Percentiles rank a stretch among this genome's conserved stretches.
Conservation (phyloP, 1,140 invertebrate genomes). For the Kradibia gibbosae region DNA sequence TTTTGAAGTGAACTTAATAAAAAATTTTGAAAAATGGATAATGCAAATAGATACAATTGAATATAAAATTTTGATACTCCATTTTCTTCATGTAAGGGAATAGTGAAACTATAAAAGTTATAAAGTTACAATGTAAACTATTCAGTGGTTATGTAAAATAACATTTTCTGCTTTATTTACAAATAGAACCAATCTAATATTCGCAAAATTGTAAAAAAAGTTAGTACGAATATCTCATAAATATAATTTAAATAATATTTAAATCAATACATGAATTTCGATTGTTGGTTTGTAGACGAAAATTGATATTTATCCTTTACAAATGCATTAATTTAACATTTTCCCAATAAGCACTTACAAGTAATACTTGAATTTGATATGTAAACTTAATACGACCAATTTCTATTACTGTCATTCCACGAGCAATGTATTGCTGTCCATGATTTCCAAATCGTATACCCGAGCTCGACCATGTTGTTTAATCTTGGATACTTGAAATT, state of each 20-base stretch:
- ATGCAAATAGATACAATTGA: no score
- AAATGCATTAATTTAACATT: no score
- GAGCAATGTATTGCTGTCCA: neutral
- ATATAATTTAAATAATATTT: no score
- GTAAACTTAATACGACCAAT: constrained; percentile 50
- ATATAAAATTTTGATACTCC: no score
- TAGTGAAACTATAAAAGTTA: neutral
- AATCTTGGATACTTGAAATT: constrained; percentile 47
- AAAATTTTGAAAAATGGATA: no score
- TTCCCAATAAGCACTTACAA: neutral
- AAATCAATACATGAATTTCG: no score
- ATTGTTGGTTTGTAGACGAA: no score
- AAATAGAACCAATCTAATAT: neutral
- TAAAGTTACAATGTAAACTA: neutral
- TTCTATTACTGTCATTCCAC: neutral
- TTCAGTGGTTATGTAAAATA: neutral
- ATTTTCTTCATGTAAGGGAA: neutral
- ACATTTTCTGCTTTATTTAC: neutral
- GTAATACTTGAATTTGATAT: neutral
- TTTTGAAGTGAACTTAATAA: no score
- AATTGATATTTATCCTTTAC: no score
- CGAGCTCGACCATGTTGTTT: neutral
- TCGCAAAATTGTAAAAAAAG: neutral
- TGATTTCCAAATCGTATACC: neutral
- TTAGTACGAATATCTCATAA: no score